These are phyloP conservation scores for Drosophila busckii DNA, from an alignment of 1,140 invertebrate species.

Conservation along the genomic window DNA sequence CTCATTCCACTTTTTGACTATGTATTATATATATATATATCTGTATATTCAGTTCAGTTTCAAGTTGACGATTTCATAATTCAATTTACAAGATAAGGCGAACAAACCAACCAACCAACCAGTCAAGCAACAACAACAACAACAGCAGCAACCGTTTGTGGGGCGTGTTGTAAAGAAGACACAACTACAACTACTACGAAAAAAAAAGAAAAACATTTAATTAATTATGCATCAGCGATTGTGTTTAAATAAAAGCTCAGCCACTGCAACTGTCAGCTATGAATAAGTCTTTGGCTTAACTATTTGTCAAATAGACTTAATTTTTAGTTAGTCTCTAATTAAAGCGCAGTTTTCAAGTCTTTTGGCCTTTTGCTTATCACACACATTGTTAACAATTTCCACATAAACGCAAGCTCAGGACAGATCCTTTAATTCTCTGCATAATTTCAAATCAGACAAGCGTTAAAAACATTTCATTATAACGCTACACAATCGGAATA, in stretches of 20 bases:
- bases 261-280: slow-evolving; percentile 43
- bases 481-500: slow-evolving; percentile 79
- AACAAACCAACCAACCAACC: slow-evolving; percentile 36
- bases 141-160: slow-evolving; percentile 40
- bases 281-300: slow-evolving; percentile 6
- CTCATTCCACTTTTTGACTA: too few species aligned
- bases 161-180: slow-evolving; percentile 59
- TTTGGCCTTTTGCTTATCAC: slow-evolving; percentile 35
- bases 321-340: slow-evolving; percentile 9
- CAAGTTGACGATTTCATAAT: slow-evolving; percentile 77
- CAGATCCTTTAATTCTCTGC: slow-evolving; percentile 71
- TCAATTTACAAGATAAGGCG: slow-evolving; percentile 72
- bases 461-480: slow-evolving; percentile 79
- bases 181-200: slow-evolving; percentile 29
- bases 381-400: slow-evolving; percentile 42
- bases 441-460: slow-evolving; percentile 77
- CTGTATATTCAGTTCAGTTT: slow-evolving; percentile 70
- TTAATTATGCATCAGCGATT: slow-evolving; percentile 77
- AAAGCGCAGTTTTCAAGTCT: slow-evolving; percentile 25
- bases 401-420: slow-evolving; percentile 43
- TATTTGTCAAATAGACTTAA: too few species aligned
- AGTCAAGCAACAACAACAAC: slow-evolving; percentile 19
- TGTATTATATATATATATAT: too few species aligned
- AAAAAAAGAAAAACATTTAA: slow-evolving; percentile 59
- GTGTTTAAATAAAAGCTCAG: slow-evolving; percentile 65